Evolutionary conservation across 2,888 invertebrate species (phyloP).

Genomic region (Chouioia cunea): DNA sequence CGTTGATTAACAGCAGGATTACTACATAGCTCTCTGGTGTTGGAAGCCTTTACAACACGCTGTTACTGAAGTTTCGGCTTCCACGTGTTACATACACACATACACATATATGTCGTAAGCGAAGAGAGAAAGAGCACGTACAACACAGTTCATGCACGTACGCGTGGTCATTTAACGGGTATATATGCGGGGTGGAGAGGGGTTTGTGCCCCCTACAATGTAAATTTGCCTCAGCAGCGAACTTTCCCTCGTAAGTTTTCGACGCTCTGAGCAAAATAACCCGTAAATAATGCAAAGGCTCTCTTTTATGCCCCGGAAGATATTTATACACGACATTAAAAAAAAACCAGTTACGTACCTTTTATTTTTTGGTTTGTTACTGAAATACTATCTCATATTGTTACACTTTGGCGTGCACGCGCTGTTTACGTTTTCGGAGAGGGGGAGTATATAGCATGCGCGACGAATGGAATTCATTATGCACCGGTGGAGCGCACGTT

Average conservation of each 20-base stretch:
- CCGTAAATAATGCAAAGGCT: constrained; percentile 47
- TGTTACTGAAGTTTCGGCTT: too few relatives aligned
- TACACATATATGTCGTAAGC: too few relatives aligned
- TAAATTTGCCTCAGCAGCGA: constrained; percentile 29
- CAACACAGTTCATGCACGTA: neutral
- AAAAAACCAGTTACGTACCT: neutral
- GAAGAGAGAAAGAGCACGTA: neutral
- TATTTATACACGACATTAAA: constrained; percentile 39
- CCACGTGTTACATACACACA: too few relatives aligned
- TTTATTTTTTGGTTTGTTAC: constrained; percentile 14
- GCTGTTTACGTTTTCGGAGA: constrained; percentile 29
- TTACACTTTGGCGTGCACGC: constrained; percentile 26
- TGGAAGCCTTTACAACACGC: too few relatives aligned
- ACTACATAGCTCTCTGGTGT: too few relatives aligned
- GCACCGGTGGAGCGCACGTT: too few relatives aligned
- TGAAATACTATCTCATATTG: constrained; percentile 39
- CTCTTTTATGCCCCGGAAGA: constrained; percentile 47
- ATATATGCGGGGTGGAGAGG: too few relatives aligned
- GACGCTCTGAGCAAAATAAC: constrained; percentile 44
- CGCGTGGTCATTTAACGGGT: constrained; percentile 25
- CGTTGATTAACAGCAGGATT: neutral
- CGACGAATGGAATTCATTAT: constrained; percentile 27
- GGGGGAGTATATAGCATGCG: neutral
- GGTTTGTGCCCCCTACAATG: too few relatives aligned
- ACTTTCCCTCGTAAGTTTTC: constrained; percentile 52